Evolutionary conservation across 2,113 vertebrate genomes (phyloP).

Genomic region (Hyla sarda): DNA sequence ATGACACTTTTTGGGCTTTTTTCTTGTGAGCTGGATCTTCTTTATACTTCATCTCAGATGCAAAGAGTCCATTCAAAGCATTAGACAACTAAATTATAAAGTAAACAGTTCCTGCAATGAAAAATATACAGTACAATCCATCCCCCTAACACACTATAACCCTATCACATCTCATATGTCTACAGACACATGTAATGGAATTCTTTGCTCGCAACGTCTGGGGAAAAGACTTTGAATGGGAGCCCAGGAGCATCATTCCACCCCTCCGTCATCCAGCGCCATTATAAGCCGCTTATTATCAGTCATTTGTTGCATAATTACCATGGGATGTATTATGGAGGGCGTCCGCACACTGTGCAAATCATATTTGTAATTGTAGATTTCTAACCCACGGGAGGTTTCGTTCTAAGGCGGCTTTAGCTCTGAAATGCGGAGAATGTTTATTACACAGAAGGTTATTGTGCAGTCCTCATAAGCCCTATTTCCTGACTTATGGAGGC

Average conservation of each 20-base stretch:
- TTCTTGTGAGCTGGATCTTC: no score
- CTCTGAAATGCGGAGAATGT: conserved; percentile 8
- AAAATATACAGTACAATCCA: no score
- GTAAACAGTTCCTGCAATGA: no score
- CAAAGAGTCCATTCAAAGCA: no score
- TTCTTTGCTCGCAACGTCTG: neutral
- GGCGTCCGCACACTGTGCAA: neutral
- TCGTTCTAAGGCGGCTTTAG: neutral
- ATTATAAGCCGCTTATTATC: neutral
- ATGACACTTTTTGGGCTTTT: no score
- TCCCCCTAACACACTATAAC: no score
- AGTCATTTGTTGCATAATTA: neutral
- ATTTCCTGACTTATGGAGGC: conserved; percentile 38
- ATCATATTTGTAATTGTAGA: neutral
- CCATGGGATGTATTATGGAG: neutral
- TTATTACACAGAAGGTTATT: conserved; percentile 6
- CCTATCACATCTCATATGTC: neutral
- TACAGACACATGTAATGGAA: neutral
- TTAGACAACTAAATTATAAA: no score
- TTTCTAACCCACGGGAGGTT: neutral
- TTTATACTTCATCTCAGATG: no score
- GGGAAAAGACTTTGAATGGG: neutral
- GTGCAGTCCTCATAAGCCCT: conserved; percentile 13
- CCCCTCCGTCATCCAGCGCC: neutral
- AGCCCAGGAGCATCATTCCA: neutral